Evolutionary conservation across 2,888 invertebrate genomes (phyloP).

Genomic region (Conomelus anceps): DNA sequence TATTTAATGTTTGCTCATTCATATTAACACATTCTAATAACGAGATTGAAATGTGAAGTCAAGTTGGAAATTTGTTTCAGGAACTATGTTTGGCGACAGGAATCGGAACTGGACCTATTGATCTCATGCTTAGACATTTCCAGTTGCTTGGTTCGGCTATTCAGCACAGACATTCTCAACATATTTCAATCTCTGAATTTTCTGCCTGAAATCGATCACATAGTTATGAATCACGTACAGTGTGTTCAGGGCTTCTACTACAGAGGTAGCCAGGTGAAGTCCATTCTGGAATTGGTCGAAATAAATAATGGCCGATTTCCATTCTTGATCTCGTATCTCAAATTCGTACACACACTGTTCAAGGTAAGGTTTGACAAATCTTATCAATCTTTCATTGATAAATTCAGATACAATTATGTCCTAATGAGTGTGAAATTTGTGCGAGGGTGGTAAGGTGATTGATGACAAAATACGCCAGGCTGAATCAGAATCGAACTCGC

Average conservation of each 20-base stretch:
- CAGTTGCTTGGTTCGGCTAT: not conserved
- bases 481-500: no score
- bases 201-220: conserved; percentile 17
- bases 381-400: no score
- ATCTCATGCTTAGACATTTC: conserved; percentile 16
- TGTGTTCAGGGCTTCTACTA: conserved; percentile 16
- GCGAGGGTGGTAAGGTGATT: no score
- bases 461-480: no score
- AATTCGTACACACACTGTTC: conserved; percentile 15
- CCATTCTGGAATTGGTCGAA: conserved; percentile 23
- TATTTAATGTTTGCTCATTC: no score
- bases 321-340: conserved; percentile 18
- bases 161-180: not conserved
- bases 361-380: not conserved
- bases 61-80: not conserved
- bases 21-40: no score
- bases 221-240: conserved; percentile 12
- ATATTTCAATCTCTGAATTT: not conserved
- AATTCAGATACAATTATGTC: no score
- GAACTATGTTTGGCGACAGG: conserved; percentile 10
- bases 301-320: conserved; percentile 15
- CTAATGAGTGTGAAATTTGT: no score
- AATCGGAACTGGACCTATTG: conserved; percentile 5
- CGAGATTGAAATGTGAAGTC: not conserved
- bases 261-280: conserved; percentile 14